Evolutionary conservation across 2,113 vertebrate genomes (phyloP), one percentile per base, ranked within the genome.

Genomic region (Lanius ludovicianus): DNA sequence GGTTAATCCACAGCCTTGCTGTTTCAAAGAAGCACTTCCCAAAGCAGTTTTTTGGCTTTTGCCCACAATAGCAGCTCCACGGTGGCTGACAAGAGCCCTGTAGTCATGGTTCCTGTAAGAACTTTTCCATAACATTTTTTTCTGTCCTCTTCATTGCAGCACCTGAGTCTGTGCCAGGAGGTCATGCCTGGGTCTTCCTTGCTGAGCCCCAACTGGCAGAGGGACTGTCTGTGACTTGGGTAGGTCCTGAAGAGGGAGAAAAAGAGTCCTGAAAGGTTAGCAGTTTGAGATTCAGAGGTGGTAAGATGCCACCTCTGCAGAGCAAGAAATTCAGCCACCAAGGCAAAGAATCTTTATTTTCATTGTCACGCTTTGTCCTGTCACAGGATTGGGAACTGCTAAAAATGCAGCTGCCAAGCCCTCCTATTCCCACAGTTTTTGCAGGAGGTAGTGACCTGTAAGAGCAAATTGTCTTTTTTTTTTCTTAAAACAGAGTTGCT

Each of bases 151-250:
- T 47, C 46, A 13, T 6, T 1, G 0, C 25, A 37, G 28, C 0
- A 0, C 12, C 22, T 1, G 2, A 25, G 9, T 10, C 18, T 33
- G 17, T 25, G 23, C n/a, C n/a, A 13, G 13, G 15, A 1, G 3
- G 8, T 31, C 15, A 1, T 7, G 22, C 28, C 31, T 27, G 17
- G 2, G 4, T 53, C 14, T 50, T 39, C 23, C 62, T 46, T 11
- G 18, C 20, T 5, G 2, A 86, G 37, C 7, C 13, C 5, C 11
- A 47, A 46, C 46, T 52, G 11, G 52, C 27, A 71, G 37, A 59
- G 33, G 20, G 15, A 21, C 16, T 7, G 7, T 8, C 11, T 42
- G 14, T 35, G 35, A 30, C 28, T 25, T 23, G 6, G 50, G 7
- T 7, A n/a, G 13, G 8, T 28, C 22, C 22, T 50, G 57, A 62